These are phyloP conservation scores for Ceuthmochares aereus DNA, from an alignment of 2,113 vertebrate genomes.

Conservation along the genomic window DNA sequence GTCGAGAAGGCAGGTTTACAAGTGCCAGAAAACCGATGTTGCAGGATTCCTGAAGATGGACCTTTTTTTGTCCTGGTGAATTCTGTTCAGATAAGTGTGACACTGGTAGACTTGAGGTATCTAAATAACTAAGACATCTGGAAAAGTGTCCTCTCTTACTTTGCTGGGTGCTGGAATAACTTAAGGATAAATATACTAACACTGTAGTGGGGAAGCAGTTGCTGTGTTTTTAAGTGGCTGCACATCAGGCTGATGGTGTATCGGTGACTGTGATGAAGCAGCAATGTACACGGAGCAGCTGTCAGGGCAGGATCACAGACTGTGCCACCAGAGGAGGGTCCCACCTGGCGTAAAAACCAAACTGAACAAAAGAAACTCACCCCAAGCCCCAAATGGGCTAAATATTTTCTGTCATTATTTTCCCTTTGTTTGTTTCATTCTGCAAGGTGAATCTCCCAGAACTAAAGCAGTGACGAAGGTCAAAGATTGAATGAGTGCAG, in stretches of 20 bases:
- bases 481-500: neutral
- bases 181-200: neutral
- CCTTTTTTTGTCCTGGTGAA: neutral
- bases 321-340: neutral
- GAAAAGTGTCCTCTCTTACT: neutral
- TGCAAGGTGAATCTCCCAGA: conserved; percentile 11
- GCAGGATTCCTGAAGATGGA: neutral
- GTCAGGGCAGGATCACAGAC: neutral
- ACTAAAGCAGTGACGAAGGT: neutral
- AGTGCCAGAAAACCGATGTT: conserved; percentile 32
- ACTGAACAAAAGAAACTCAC: neutral
- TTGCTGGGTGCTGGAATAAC: neutral
- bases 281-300: fast-evolving
- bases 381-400: neutral
- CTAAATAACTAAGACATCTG: neutral
- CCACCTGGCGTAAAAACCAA: neutral
- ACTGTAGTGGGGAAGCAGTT: neutral
- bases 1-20: conserved; percentile 64
- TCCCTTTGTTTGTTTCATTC: neutral
- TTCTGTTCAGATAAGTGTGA: neutral
- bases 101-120: neutral
- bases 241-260: neutral
- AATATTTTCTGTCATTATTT: neutral
- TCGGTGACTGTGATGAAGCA: neutral
- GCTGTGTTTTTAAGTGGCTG: neutral